Base-by-base conservation (phyloP, 2,797 vertebrate genomes). In the Notoglanidium macrostoma region DNA sequence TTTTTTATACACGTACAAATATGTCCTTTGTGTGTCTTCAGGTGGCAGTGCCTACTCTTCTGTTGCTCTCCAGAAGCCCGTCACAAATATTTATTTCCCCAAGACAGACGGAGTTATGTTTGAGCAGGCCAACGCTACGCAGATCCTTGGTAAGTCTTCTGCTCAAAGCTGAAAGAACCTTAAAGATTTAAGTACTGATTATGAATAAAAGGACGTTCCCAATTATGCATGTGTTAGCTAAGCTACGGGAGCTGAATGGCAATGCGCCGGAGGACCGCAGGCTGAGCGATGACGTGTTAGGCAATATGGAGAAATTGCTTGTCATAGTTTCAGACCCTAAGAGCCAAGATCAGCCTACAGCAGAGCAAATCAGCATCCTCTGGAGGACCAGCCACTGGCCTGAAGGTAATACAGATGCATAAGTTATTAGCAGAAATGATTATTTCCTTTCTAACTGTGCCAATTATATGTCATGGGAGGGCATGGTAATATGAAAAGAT, bases 341-440 rank as follows among this genome's bases (percentile, higher is more conserved):
- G 84, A 87, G 87, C 61, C 89, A 92, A 8, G 95, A 96, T 91
- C 94, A 92, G 83, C 95, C 96, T 59, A 97, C 96, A 4, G 92
- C 94, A 61, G 96, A 98, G 74, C 96, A 99, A 87, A 94, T 99
- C 90, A 94, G 95, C 92, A 93, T 96, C 87, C 96, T 99, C 35
- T 98, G 97, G 98, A 99, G 96, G 93, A 97, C 97, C 44, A 86
- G 97, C 85, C 97, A 97, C 90, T 99, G 98, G 98, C 98, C 98
- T 89, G 97, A 99, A 96, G 98, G 98, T 98, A 96, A 35, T 35
- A 2, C 70, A 46, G 70, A 35, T 1, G 19, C 12, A 59, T n/a
- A 55, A 2, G 17, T 78, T 78, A 10, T 21, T 11, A 32, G 51
- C 51, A 78, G 74, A 10, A 54, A 77, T 77, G 0, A 80, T 40